Evolutionary conservation across 2,888 invertebrate species (phyloP).

Genomic region (Glaucopsyche alexis): DNA sequence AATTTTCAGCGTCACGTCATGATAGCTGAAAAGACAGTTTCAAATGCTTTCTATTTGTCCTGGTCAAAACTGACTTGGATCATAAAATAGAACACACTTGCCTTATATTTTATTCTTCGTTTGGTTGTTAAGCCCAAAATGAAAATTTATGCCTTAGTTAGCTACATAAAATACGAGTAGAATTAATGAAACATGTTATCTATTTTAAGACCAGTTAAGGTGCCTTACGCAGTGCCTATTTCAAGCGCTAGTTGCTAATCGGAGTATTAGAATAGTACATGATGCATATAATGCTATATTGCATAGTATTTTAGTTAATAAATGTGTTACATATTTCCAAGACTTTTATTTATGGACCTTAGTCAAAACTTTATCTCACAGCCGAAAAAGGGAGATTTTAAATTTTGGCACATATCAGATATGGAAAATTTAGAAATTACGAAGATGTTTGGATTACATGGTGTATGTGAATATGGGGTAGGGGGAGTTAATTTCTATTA

Average conservation of each 20-base stretch:
- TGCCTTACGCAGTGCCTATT: conserved; percentile 38
- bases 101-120: conserved; percentile 11
- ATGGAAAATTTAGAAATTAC: too few species aligned
- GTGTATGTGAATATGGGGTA: too few species aligned
- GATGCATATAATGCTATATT: conserved; percentile 46
- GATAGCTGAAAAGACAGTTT: not conserved
- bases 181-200: not conserved
- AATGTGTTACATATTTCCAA: conserved; percentile 47
- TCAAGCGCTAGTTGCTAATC: conserved; percentile 50
- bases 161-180: not conserved
- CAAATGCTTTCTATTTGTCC: not conserved
- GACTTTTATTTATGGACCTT: conserved; percentile 36
- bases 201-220: conserved; percentile 14
- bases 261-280: conserved; percentile 58
- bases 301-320: conserved; percentile 46
- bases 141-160: not conserved
- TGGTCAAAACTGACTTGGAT: not conserved
- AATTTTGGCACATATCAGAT: too few species aligned
- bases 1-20: not conserved
- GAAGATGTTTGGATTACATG: too few species aligned
- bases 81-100: not conserved
- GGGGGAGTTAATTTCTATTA: too few species aligned
- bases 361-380: too few species aligned
- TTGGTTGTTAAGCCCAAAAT: not conserved
- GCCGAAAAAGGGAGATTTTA: too few species aligned